Conservation (phyloP, 2,113 vertebrate species). For the Machaerirhynchus nigripectus region DNA sequence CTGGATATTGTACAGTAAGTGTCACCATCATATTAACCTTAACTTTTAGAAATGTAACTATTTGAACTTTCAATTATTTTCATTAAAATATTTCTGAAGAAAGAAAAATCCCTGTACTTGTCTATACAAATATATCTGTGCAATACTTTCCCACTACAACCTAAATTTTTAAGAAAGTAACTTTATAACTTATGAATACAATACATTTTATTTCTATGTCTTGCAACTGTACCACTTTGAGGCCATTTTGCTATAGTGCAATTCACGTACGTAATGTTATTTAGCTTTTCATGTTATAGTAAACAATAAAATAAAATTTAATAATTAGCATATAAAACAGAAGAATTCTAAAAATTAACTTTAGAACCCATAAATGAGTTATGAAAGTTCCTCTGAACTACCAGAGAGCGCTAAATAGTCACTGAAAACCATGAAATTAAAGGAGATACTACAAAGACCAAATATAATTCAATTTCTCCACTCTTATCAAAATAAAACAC, state of each 20-base stretch:
- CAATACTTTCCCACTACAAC: background rate
- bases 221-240: background rate
- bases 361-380: background rate
- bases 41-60: background rate
- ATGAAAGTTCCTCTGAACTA: background rate
- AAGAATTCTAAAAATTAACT: background rate
- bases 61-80: background rate
- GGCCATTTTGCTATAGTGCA: background rate
- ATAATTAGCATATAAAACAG: background rate
- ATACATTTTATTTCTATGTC: background rate
- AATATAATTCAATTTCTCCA: background rate
- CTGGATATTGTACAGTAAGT: background rate
- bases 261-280: fast-evolving
- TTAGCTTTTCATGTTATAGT: background rate
- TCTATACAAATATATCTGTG: background rate
- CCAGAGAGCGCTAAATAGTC: background rate
- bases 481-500: background rate
- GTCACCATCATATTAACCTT: background rate
- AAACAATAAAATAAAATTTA: background rate
- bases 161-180: background rate
- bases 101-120: background rate
- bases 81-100: background rate
- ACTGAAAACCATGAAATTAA: background rate
- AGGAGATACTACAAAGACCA: background rate
- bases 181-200: background rate